Evolutionary conservation across 2,888 invertebrate species (phyloP), one percentile per base, ranked within the genome.

Genomic region (Willowsia nigromaculata): DNA sequence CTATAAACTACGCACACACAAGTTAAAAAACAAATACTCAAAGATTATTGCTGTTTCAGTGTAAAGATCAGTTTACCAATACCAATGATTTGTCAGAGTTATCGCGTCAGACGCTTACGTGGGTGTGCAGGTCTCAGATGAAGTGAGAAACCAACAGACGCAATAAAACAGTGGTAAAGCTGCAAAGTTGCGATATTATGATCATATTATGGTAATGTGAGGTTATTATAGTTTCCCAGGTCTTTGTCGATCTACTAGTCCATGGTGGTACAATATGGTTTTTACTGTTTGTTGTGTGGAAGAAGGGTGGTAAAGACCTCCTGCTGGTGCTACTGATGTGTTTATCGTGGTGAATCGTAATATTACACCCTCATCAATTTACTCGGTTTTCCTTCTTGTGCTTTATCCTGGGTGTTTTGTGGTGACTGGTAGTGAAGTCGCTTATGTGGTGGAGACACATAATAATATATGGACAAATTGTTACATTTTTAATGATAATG

Each of bases 251-350:
- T 13, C 7, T 22, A 27, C 5, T 37, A 53, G 56, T 76, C 43
- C 2, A n/a, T n/a, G n/a, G 33, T 56, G 53, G 56, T 80, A 30
- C 80, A 80, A 80, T 80, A 80, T 80, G 80, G 80, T 80, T 80
- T 80, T 80, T 80, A 80, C 59, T 80, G 40, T 80, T 80, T 80
- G 37, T 59, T 59, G 80, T 56, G 80, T 56, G 59, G 59, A 80
- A 80, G 40, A 59, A 80, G 80, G 80, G 80, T 80, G 80, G 80
- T 74, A 80, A 65, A 37, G 80, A 80, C 86, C 80, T 86, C 86
- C 86, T 71, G 80, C 80, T 56, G 78, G 56, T 80, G 80, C 56
- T 53, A 53, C 43, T 43, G n/a, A 50, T 43, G 80, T 40, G 33
- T 68, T 80, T 86, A 80, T 86, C 68, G 62, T 78, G 78, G 22